phyloP scores from a whole-genome alignment of 1,140 invertebrate genomes.

The Lysiphlebus fabarum region DNA sequence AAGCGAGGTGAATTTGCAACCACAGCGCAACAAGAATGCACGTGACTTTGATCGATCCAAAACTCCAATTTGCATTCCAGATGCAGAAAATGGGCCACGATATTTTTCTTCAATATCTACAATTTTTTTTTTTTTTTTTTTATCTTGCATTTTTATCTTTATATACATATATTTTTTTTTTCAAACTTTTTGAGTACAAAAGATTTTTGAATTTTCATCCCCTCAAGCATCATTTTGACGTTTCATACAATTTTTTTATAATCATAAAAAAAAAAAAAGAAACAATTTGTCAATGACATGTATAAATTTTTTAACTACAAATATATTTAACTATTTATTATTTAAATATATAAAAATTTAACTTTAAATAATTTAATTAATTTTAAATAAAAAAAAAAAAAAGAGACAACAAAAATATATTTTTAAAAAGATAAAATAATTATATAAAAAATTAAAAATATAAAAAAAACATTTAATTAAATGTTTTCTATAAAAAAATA shows the following conservation, averaged over 20 bases:
- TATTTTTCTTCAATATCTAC: slow-evolving; percentile 8
- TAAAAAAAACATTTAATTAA: no score
- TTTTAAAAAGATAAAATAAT: no score
- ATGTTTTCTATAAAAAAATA: no score
- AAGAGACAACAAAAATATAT: no score
- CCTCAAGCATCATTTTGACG: slow-evolving; percentile 5
- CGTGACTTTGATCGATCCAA: slow-evolving; percentile 30
- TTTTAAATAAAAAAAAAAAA: no score
- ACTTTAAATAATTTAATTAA: no score
- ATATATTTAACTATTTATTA: no score
- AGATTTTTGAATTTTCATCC: slow-evolving; percentile 12
- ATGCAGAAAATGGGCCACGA: slow-evolving; percentile 21
- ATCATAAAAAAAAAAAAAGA: background rate
- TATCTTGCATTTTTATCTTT: background rate
- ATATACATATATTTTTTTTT: background rate
- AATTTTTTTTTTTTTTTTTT: background rate
- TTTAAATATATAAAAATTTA: no score
- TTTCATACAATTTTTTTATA: background rate
- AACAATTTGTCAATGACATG: no score
- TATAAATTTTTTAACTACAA: no score
- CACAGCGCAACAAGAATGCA: slow-evolving; percentile 27
- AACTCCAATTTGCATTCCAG: slow-evolving; percentile 13
- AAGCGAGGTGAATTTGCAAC: slow-evolving; percentile 25
- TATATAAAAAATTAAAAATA: no score
- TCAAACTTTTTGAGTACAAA: slow-evolving; percentile 19